These are phyloP conservation scores for Gallinago jamesoni DNA, from an alignment of 2,113 vertebrate species.

Conservation along the genomic window DNA sequence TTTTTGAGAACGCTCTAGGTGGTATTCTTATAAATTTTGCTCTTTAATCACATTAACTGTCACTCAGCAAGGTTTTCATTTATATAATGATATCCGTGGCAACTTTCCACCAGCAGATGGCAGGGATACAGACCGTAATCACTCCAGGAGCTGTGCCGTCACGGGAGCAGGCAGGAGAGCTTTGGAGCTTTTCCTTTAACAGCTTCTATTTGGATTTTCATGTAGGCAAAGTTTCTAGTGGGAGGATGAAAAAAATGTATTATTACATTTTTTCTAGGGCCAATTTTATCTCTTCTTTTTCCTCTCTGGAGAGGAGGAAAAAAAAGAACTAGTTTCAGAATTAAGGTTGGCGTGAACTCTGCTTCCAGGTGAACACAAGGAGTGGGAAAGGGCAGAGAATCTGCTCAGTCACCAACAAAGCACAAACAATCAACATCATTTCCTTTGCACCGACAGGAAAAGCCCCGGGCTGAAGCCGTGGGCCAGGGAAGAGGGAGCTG, in stretches of 20 bases:
- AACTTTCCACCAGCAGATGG: constrained; percentile 34
- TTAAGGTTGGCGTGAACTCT: not conserved
- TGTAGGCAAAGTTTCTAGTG: not conserved
- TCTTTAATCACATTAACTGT: not conserved
- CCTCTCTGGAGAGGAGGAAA: not conserved
- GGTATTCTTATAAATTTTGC: not conserved
- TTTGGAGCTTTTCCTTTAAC: not conserved
- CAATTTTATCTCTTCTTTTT: not conserved
- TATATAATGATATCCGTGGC: not conserved
- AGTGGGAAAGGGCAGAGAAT: not conserved
- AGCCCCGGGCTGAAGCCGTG: not conserved
- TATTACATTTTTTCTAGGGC: not conserved
- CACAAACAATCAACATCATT: not conserved
- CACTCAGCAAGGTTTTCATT: not conserved
- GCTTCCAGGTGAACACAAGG: not conserved
- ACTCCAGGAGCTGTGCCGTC: not conserved
- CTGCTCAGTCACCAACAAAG: not conserved
- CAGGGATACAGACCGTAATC: not conserved
- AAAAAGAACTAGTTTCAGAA: not conserved
- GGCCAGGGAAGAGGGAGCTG: not conserved
- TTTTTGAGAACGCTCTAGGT: not conserved
- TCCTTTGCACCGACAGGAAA: not conserved
- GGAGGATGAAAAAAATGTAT: not conserved
- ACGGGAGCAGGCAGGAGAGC: not conserved
- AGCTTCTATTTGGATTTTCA: not conserved